These are phyloP conservation scores for Amblyopsis hoosieri DNA, from an alignment of 2,797 vertebrate species.

Conservation along the genomic window DNA sequence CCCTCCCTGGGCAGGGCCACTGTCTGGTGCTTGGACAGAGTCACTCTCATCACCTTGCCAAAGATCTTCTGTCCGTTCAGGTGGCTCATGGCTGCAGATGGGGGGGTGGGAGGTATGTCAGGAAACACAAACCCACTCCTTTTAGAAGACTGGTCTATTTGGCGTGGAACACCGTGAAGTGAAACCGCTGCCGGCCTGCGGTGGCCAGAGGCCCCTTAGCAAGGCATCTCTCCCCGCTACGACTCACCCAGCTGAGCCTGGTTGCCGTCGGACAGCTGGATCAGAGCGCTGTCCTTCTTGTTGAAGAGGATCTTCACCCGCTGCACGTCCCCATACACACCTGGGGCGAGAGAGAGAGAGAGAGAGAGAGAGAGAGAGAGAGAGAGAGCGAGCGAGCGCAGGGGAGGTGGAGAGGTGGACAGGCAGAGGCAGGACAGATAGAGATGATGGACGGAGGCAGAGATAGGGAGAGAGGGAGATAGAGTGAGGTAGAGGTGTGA, in stretches of 20 bases:
- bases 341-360: constrained; percentile 64
- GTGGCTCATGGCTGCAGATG: constrained; percentile 92
- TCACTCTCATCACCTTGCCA: constrained; percentile 97
- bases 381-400: constrained; percentile 12
- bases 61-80: constrained; percentile 98
- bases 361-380: constrained; percentile 14
- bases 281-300: constrained; percentile 98
- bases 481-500: constrained; percentile 72
- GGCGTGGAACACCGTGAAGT: too few relatives aligned
- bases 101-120: background rate
- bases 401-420: constrained; percentile 42
- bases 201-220: too few relatives aligned
- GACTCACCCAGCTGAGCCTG: constrained; percentile 95
- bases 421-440: constrained; percentile 71
- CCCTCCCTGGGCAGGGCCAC: constrained; percentile 96
- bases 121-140: too few relatives aligned
- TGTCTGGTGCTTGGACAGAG: constrained; percentile 96
- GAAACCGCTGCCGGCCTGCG: too few relatives aligned
- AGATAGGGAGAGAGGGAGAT: constrained; percentile 61
- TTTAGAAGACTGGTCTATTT: too few relatives aligned
- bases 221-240: too few relatives aligned
- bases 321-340: constrained; percentile 98
- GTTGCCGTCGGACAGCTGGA: constrained; percentile 97
- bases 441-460: constrained; percentile 71
- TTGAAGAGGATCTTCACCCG: constrained; percentile 99